Evolutionary conservation across 2,888 invertebrate genomes (phyloP), one percentile per base, ranked within the genome.

Genomic region (Polymixis lichenea): DNA sequence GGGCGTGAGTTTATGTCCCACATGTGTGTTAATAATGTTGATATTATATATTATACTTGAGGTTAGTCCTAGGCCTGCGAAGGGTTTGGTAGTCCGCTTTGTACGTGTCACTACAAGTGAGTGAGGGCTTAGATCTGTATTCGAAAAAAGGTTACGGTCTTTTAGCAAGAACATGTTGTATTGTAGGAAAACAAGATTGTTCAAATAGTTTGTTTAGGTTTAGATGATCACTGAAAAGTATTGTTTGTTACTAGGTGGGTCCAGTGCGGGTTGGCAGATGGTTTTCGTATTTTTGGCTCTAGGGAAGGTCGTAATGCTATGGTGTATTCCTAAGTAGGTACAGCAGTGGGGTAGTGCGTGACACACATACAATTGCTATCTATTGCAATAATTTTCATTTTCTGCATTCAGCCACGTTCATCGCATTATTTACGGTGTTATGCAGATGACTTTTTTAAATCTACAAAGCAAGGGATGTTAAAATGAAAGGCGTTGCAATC

Each of bases 171-270:
- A 75, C 46, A 22, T 32, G 61, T 62, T 65, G 43, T 61, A 60
- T 65, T 43, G 25, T 55, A 62, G n/a, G 66, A 61, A 61, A 78
- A 78, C 61, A 78, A 56, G 19, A 25, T 49, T 15, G n/a, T 66
- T 38, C 38, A 49, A 68, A 79, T 49, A 60, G 80, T 68, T 65
- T 73, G 49, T 55, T 65, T 46, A 43, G 56, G 56, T 19, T 56
- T 38, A 3, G 13, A 38, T 25, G 25, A 49, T 70, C 22, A 53
- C n/a, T 46, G 64, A 22, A 15, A 28, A 53, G 32, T 46, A 65
- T 22, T 56, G 28, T 46, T 53, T 64, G n/a, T n/a, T n/a, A 11
- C 43, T 11, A 9, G 11, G 11, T 43, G 9, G 11, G 43, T 13
- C 43, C 11, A 13, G 11, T 46, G 43, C 6, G 43, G 11, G 11